Evolutionary conservation across 2,888 invertebrate genomes (phyloP).

Genomic region (Apamea epomidion): DNA sequence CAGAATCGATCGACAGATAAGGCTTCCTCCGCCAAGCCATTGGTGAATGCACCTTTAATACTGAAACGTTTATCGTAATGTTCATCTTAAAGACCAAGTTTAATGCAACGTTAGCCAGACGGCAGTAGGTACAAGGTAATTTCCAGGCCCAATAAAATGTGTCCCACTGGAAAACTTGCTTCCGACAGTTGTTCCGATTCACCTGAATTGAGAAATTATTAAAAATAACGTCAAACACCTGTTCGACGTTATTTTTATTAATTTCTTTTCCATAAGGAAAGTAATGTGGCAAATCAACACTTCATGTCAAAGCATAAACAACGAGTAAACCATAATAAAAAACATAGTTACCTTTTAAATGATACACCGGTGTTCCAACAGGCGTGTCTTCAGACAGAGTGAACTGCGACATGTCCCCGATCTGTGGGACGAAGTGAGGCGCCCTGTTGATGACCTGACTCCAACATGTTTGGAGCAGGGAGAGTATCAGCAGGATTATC

Average conservation of each 20-base stretch:
- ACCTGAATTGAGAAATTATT: too few species aligned
- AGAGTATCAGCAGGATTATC: constrained; percentile 78
- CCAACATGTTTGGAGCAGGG: constrained; percentile 74
- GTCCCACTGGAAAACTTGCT: background rate
- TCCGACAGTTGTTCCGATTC: background rate
- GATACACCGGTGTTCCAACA: constrained; percentile 94
- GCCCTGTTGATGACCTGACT: constrained; percentile 92
- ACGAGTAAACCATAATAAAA: background rate
- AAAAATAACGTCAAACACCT: too few species aligned
- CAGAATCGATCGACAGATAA: too few species aligned
- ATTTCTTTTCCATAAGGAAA: background rate
- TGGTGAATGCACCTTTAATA: background rate
- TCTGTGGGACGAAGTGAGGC: constrained; percentile 93
- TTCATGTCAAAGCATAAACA: background rate
- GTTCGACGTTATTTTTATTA: background rate
- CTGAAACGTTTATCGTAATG: background rate
- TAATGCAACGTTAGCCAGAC: background rate
- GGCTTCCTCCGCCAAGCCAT: too few species aligned
- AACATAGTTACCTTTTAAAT: constrained; percentile 91
- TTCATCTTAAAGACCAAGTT: background rate
- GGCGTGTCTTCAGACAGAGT: constrained; percentile 93
- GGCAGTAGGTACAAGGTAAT: background rate
- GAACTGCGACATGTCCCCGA: constrained; percentile 94
- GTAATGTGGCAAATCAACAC: background rate
- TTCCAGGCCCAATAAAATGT: background rate